Conservation (phyloP, 2,797 vertebrate genomes). For the Myripristis murdjan region DNA sequence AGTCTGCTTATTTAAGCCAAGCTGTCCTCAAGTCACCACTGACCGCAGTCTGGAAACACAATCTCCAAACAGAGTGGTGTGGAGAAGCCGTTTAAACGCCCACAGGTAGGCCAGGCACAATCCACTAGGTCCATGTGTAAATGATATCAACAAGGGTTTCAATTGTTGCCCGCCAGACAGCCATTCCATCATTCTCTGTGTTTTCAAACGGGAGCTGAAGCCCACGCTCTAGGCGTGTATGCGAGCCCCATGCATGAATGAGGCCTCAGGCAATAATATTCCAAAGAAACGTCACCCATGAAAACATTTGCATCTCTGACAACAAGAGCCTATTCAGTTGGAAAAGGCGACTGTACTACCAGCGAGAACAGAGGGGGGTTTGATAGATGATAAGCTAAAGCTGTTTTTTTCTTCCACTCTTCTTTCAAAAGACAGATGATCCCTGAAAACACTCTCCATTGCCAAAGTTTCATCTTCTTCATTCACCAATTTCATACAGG, state of each 20-base stretch:
- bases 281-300: conserved; percentile 68
- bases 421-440: conserved; percentile 62
- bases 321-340: conserved; percentile 78
- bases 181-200: conserved; percentile 52
- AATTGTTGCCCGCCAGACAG: conserved; percentile 69
- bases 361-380: conserved; percentile 64
- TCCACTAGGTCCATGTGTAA: conserved; percentile 46
- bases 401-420: conserved; percentile 10
- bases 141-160: conserved; percentile 64
- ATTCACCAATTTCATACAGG: conserved; percentile 59
- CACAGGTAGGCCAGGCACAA: conserved; percentile 35
- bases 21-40: conserved; percentile 22
- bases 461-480: conserved; percentile 37
- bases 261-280: conserved; percentile 71
- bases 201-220: conserved; percentile 58
- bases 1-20: conserved; percentile 15
- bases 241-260: conserved; percentile 63
- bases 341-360: conserved; percentile 69
- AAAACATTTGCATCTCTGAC: conserved; percentile 83
- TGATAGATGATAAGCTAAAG: conserved; percentile 64
- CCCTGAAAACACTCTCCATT: conserved; percentile 38
- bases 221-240: conserved; percentile 51
- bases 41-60: conserved; percentile 46
- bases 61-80: conserved; percentile 15
- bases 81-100: conserved; percentile 43